Percentiles rank a stretch among this genome's conserved stretches.
Evolutionary conservation across 2,797 vertebrate genomes (phyloP).

Genomic region (Chromobotia macracanthus): DNA sequence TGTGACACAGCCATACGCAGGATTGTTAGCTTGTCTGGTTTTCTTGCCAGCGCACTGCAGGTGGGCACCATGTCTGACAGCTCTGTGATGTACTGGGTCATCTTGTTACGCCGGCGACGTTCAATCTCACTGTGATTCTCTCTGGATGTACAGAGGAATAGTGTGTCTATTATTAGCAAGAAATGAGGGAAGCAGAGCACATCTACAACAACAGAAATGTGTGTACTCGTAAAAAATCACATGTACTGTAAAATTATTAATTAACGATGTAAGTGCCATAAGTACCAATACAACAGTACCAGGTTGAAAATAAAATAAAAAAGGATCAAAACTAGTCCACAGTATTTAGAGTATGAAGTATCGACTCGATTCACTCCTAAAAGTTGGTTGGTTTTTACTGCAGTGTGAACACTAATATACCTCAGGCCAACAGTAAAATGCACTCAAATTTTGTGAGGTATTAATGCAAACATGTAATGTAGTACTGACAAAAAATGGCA

Average conservation of each 20-base stretch:
- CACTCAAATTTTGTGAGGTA: too few relatives aligned
- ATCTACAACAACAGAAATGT: not conserved
- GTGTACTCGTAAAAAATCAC: not conserved
- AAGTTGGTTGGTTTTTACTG: too few relatives aligned
- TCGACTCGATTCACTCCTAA: too few relatives aligned
- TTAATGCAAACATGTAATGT: too few relatives aligned
- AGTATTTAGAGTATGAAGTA: too few relatives aligned
- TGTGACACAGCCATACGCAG: slow-evolving; percentile 98
- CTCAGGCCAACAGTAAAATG: too few relatives aligned
- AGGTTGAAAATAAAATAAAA: too few relatives aligned
- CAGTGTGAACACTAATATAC: too few relatives aligned
- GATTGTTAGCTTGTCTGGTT: slow-evolving; percentile 97
- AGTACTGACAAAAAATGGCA: too few relatives aligned
- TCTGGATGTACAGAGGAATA: slow-evolving; percentile 70
- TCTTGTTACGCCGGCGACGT: slow-evolving; percentile 94
- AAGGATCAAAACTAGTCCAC: too few relatives aligned
- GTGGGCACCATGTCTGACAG: slow-evolving; percentile 99
- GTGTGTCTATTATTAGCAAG: not conserved
- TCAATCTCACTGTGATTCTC: slow-evolving; percentile 99
- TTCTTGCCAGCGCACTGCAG: slow-evolving; percentile 95
- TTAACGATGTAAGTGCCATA: not conserved
- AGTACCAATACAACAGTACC: not conserved
- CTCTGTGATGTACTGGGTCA: slow-evolving; percentile 99
- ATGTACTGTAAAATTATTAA: not conserved
- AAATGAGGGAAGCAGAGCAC: not conserved